Evolutionary conservation across 2,888 invertebrate species (phyloP).

Genomic region (Thelaira solivaga): DNA sequence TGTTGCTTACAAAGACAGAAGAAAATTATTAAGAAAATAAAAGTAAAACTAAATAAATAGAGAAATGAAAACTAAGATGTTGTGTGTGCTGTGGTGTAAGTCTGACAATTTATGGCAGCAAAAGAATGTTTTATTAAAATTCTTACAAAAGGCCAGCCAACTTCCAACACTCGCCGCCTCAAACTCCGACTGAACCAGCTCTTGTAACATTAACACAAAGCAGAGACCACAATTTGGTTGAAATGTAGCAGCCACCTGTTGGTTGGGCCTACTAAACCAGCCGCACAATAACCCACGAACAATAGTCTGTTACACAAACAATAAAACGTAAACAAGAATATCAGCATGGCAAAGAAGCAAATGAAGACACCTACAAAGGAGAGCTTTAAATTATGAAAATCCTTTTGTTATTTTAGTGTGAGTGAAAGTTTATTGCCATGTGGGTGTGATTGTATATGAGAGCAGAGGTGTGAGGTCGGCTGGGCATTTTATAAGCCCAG

Average conservation of each 20-base stretch:
- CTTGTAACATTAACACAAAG: neutral
- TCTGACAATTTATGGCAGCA: conserved; percentile 32
- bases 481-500: too few species aligned
- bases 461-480: neutral
- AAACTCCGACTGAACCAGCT: neutral
- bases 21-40: neutral
- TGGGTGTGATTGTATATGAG: neutral
- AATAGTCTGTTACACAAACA: neutral
- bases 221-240: conserved; percentile 4
- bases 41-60: conserved; percentile 22
- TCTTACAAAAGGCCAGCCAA: too few species aligned
- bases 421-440: neutral
- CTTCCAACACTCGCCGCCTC: conserved; percentile 11
- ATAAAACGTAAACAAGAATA: too few species aligned
- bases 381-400: conserved; percentile 15
- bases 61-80: conserved; percentile 23
- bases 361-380: conserved; percentile 17
- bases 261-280: conserved; percentile 5
- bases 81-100: too few species aligned
- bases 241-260: conserved; percentile 37
- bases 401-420: neutral
- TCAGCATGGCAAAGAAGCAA: too few species aligned
- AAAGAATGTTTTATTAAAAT: conserved; percentile 60
- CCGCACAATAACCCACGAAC: conserved; percentile 6
- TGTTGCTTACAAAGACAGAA: neutral